Base-by-base conservation (phyloP, 92 coral and sea anemone genomes). In the Paragorgia papillata region DNA sequence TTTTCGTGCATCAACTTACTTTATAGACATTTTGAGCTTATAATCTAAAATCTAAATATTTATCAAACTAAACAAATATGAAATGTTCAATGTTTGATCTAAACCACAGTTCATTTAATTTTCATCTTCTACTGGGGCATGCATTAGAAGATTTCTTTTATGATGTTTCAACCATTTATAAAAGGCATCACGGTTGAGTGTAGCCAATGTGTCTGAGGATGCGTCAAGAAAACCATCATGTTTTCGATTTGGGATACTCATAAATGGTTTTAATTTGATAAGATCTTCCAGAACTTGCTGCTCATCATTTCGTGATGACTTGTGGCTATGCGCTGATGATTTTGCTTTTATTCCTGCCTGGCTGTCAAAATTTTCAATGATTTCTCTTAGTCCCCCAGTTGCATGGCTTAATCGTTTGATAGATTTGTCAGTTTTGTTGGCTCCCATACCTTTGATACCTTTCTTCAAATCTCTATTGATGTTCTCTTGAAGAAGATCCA, bases 181-280 rank as follows among this genome's bases (percentile, higher is more conserved):
- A 69, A 80, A 66, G 55, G 85, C 91, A 58, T 68, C 70, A 50
- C 80, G 51, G 33, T 88, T 62, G 1, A 84, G 80, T 44, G 84
- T 15, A 2, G 76, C 62, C 71, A 84, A 68, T 26, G 83, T 85
- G 43, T 84, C 77, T 40, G 81, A 73, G 53, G 63, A 39, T 18
- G 85, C 85, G 64, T 84, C 80, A 3, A 85, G 85, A 66, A 84
- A 88, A 57, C 88, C 58, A 35, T 88, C 84, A 19, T 83, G 85
- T 55, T 24, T 73, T 62, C 75, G 51, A 28, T 79, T 79, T 39
- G 49, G 65, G 2, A 57, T 79, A 61, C 9, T 48, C 35, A 44
- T 78, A 57, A 80, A 74, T 33, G 91, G 88, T 66, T 80, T 87
- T 25, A 87, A 37, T 8, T 33, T 77, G 48, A 83, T 60, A 0